Base-by-base conservation (phyloP, 2,113 vertebrate genomes). In the Dasyprocta punctata region DNA sequence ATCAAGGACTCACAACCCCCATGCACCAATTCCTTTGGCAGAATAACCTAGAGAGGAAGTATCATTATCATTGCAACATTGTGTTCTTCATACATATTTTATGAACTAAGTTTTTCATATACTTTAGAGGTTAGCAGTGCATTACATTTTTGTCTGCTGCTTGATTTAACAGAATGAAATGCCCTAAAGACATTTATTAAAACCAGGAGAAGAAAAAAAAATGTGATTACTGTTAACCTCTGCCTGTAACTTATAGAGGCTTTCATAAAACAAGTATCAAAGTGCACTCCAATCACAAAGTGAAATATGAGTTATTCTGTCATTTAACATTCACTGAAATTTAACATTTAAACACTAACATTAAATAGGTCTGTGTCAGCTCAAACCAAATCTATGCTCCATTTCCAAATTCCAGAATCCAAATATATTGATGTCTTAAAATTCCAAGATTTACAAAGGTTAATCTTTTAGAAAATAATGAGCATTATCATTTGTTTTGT, bases 51-150 rank as follows among this genome's bases (percentile, higher is more conserved):
- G 88, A 97, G 90, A 97, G 88, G 88, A 98, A 93, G 80, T 24
- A 91, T 97, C 95, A 41, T 96, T 97, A 98, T 95, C 97, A 86
- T 49, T 90, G 86, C 91, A 95, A 67, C 77, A 26, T 89, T 96
- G 88, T 96, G 96, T 77, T 98, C 95, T 86, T 95, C 96, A 97
- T 98, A 24, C 86, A 97, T 98, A 92, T 98, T 98, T 98, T 80
- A 98, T 97, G 96, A 96, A 95, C 93, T 49, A 98, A 98, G 89
- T 97, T 97, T 92, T 98, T 91, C 96, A 86, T 87, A 36, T 82
- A 30, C 97, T 98, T 96, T 19, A 94, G 97, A 96, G 97, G 97
- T 97, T 88, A 96, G 96, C 83, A 92, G 97, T 54, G 91, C 93
- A 75, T 93, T 82, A 81, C 86, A 47, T 96, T 98, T 98, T 95